Base-by-base conservation (phyloP, 1,140 invertebrate species). In the Heliconius hermathena region DNA sequence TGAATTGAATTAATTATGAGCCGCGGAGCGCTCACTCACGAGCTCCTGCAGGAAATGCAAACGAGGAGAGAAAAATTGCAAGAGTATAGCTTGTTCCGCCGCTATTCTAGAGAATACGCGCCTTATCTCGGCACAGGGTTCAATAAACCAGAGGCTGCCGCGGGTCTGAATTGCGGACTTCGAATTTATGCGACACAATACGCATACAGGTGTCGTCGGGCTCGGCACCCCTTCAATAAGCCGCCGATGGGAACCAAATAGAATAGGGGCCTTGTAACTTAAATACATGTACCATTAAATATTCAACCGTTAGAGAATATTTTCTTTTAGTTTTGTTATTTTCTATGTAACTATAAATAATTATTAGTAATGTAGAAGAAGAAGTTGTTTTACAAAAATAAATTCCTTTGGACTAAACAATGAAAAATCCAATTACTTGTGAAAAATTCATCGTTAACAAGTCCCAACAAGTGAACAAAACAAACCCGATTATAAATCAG, bases 1-100 rank as follows among this genome's bases (percentile, higher is more conserved):
- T 94, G 92, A 95, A 93, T 94, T 92, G 90, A 93, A 93, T 93
- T 92, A 95, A 94, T 94, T 94, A 94, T 90, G 89, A 90, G 88
- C 82, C 84, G 81, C 84, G 81, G 78, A 82, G 82, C 78, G 81
- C 81, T 86, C 82, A 83, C 82, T 87, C 87, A 88, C 87, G 85
- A 90, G 88, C 79, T 85, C 73, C 81, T 81, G 80, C 84, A 89
- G 86, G 83, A 91, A 90, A 93, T 88, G 87, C 87, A 89, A 90
- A 92, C 84, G 76, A 88, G 74, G 77, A 66, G 80, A 73, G 80
- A 89, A 91, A 91, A 89, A 88, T 87, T 89, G 85, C 82, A 78
- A 86, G 79, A 83, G 87, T 85, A 86, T 84, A 82, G 76, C 81
- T 83, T 84, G 83, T 89, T 89, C 89, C 81, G 84, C 84, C 74